Evolutionary conservation across 2,888 invertebrate genomes (phyloP), one percentile per base, ranked within the genome.

Genomic region (Syrphus vitripennis): DNA sequence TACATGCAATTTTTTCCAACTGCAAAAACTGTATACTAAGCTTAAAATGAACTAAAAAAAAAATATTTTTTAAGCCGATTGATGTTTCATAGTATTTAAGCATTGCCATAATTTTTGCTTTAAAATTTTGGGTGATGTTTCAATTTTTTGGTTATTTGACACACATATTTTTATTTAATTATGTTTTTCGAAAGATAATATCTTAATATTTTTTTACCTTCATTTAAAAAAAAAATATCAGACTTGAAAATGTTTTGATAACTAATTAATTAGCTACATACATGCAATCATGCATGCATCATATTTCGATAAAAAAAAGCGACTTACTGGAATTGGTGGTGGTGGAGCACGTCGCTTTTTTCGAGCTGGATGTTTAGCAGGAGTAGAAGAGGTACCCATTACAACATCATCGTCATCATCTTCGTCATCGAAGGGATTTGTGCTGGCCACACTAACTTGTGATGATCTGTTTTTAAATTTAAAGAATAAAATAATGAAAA

Each of bases 271-370:
- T 40, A 37, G 0, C 4, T 40, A 40, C 4, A 4, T 10, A n/a
- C 10, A 10, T 34, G 10, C 10, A 10, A 1, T 4, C n/a, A 29
- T 42, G n/a, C n/a, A n/a, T n/a, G n/a, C n/a, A n/a, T 31, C 12
- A 31, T 65, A 37, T 19, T 37, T 63, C 42, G 26, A 26, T 14
- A 29, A 34, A 31, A 57, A 31, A 61, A 40, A 45, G n/a, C 37
- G 63, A 88, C 88, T 88, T 84, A 88, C 89, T 40, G 88, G 88
- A 45, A 88, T 90, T 26, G 93, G 95, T 5, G 95, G 94, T 65
- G 93, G 93, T 0, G 95, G 95, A 0, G 95, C 95, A 83, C 94
- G 93, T 87, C 94, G 93, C 91, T 95, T 95, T 92, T 95, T 95
- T 34, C 95, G 93, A 14, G 94, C 92, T 40, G 93, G 93, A 40